A percentile compares a stretch with the other conserved stretches of the same genome.
Evolutionary conservation across 2,888 invertebrate genomes (phyloP).

Genomic region (Ochropleura leucogaster): DNA sequence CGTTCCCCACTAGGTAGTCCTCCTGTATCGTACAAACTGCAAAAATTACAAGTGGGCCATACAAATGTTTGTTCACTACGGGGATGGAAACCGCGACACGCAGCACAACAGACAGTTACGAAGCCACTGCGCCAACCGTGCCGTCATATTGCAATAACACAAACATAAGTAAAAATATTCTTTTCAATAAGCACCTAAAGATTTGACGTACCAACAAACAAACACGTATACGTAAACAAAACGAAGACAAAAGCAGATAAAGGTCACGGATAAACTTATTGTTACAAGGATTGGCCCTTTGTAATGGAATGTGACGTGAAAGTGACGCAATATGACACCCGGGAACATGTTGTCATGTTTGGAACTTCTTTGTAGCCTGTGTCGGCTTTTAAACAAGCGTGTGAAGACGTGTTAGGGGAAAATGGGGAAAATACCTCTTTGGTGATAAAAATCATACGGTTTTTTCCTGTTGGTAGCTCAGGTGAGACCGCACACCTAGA

Average conservation of each 20-base stretch:
- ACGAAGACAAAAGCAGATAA: constrained; percentile 44
- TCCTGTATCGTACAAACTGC: too few species aligned
- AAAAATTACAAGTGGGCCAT: too few species aligned
- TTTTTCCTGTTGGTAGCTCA: not conserved
- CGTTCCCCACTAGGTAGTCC: too few species aligned
- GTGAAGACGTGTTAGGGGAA: not conserved
- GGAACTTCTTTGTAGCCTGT: constrained; percentile 56
- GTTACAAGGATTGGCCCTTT: constrained; percentile 55
- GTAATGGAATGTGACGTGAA: constrained; percentile 61
- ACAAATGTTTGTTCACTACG: too few species aligned
- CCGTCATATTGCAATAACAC: too few species aligned
- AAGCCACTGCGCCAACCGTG: too few species aligned
- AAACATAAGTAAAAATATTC: not conserved
- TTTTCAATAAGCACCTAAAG: not conserved
- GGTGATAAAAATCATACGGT: not conserved
- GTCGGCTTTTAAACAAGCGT: constrained; percentile 26
- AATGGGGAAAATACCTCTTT: not conserved
- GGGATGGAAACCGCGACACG: too few species aligned
- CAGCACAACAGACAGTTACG: too few species aligned
- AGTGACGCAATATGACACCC: constrained; percentile 63
- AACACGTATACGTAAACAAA: constrained; percentile 32
- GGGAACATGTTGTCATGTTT: constrained; percentile 50
- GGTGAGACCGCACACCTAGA: not conserved
- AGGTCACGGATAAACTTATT: constrained; percentile 57
- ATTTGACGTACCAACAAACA: constrained; percentile 7